phyloP scores from a whole-genome alignment of 2,797 vertebrate genomes.

The Phoxinus dragarum region DNA sequence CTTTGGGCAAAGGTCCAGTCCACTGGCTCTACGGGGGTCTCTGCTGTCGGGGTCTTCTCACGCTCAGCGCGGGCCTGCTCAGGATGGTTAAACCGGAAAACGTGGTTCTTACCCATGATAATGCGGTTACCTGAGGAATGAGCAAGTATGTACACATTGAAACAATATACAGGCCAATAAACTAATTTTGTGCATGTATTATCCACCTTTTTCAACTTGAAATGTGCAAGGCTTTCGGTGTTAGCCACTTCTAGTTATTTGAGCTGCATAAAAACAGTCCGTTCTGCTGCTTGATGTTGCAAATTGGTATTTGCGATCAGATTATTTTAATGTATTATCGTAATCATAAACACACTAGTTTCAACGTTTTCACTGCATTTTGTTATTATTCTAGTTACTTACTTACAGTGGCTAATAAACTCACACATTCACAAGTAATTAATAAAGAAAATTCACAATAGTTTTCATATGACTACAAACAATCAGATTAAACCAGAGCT shows the following conservation, averaged over 20 bases:
- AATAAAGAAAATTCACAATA: background rate
- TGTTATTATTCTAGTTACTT: background rate
- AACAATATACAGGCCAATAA: background rate
- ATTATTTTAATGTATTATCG: background rate
- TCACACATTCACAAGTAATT: background rate
- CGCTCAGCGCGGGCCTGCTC: constrained; percentile 97
- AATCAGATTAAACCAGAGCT: background rate
- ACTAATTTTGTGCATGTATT: background rate
- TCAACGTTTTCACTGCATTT: background rate
- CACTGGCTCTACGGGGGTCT: constrained; percentile 96
- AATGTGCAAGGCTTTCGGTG: background rate
- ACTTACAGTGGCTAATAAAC: background rate
- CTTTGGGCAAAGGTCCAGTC: constrained; percentile 99
- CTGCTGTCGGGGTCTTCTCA: constrained; percentile 95
- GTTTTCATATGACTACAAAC: background rate
- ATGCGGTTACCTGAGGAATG: constrained; percentile 90
- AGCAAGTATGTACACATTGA: constrained; percentile 27
- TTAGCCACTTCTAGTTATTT: background rate
- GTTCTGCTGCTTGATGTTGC: no score
- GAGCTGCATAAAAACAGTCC: background rate
- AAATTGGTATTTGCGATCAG: background rate
- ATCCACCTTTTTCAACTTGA: background rate
- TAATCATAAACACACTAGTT: background rate
- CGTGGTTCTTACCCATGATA: constrained; percentile 99
- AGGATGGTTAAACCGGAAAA: constrained; percentile 98